These are phyloP conservation scores for Catharus ustulatus DNA, from an alignment of 2,797 vertebrate genomes.

Conservation along the genomic window DNA sequence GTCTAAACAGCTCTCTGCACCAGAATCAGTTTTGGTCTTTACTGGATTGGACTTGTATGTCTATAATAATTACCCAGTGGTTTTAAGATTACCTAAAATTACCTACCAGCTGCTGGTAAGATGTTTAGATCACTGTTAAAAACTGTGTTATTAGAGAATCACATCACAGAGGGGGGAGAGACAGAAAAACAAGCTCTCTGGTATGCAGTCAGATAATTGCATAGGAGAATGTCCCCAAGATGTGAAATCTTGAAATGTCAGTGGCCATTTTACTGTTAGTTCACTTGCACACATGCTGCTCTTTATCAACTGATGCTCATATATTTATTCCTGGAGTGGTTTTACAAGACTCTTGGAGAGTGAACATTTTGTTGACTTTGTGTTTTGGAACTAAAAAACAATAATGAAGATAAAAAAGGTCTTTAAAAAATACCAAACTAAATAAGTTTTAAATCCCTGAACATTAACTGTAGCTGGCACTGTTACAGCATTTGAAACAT, in stretches of 20 bases:
- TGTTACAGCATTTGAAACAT: neutral
- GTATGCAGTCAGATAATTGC: neutral
- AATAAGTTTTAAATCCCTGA: neutral
- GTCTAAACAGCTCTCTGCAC: neutral
- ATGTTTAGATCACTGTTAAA: neutral
- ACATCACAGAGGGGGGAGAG: accelerated
- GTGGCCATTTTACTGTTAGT: neutral
- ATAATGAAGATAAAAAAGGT: neutral
- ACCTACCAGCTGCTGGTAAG: neutral
- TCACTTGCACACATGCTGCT: neutral
- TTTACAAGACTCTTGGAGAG: neutral
- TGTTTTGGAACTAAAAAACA: neutral
- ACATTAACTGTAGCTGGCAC: neutral
- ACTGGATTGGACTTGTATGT: neutral
- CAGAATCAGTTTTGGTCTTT: constrained; percentile 7
- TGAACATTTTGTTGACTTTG: neutral
- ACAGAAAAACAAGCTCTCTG: neutral
- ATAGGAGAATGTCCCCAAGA: neutral
- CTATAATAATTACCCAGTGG: neutral
- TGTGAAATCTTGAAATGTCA: constrained; percentile 37
- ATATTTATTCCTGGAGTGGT: neutral
- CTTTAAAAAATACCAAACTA: neutral
- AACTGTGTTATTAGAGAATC: neutral
- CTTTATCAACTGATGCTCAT: neutral
- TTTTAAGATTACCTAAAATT: constrained; percentile 39